Base-by-base conservation (phyloP, 1,140 invertebrate genomes). In the Pachyrhynchus sulphureomaculatus region DNA sequence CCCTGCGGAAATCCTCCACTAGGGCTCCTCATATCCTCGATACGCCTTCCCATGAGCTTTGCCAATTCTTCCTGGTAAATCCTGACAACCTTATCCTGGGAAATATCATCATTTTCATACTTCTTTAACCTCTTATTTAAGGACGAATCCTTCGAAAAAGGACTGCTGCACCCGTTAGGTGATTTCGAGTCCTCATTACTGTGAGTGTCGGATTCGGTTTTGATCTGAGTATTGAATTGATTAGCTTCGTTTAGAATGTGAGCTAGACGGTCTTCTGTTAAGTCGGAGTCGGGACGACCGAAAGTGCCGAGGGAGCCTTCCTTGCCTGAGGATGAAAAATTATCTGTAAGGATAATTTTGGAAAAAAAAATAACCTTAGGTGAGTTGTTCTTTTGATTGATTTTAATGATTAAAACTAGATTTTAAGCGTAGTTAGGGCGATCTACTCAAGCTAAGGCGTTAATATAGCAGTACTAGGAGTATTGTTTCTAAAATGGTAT, bases 21-120 rank as follows among this genome's bases (percentile, higher is more conserved):
- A 13, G 83, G 85, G 37, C 83, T 85, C 20, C 87, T 81, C 62
- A 87, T 81, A 68, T 89, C 88, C 17, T 89, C 87, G 18, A 88
- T 82, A 56, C 88, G 78, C 68, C 88, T 80, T 24, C 89, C 89
- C 86, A 95, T 93, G 13, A 98, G 83, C 75, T 97, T 96, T 37
- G 91, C 89, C 34, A 98, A 79, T 73, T 98, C 94, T 75, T 98
- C 95, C 69, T 98, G 93, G 75, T 99, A 99, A 70, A 99, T 95
- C 71, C 93, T 85, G 12, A 94, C 88, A 67, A 99, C 93, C 79
- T 98, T 96, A 74, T 98, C 96, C 78, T 96, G 95, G 39, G 95
- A 89, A 78, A 96, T 92, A 79, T 96, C 93, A 75, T 96, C 93
- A 75, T 95, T 93, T 77, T 93, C 89, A 74, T 92, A 90, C 71